phyloP scores from a whole-genome alignment of 2,113 vertebrate genomes.

The Barbus barbus region DNA sequence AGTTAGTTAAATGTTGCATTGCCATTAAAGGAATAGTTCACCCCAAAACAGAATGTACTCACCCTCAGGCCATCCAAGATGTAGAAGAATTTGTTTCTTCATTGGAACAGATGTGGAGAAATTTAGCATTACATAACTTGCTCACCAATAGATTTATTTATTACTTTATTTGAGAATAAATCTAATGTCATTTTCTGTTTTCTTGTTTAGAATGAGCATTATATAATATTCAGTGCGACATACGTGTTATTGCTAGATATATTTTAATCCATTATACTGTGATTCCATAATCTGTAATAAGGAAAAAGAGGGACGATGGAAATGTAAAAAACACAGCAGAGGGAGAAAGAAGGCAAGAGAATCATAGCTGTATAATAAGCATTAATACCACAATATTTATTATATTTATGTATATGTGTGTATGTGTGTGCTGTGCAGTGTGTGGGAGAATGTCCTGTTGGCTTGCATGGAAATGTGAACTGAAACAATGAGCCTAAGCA shows the following conservation, averaged over 20 bases:
- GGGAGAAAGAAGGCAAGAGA: not conserved
- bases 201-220: not conserved
- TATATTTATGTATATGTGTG: not conserved
- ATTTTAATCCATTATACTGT: not conserved
- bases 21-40: not conserved
- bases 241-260: not conserved
- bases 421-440: not conserved
- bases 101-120: no score
- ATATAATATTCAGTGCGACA: constrained; percentile 25
- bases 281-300: constrained; percentile 5
- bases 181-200: no score
- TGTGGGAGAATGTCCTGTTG: constrained; percentile 5
- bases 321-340: not conserved
- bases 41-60: no score
- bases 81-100: no score
- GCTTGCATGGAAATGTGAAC: constrained; percentile 19
- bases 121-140: no score
- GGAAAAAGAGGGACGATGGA: no score
- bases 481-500: constrained; percentile 13
- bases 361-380: not conserved
- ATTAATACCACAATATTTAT: not conserved
- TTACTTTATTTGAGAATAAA: not conserved
- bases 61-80: no score
- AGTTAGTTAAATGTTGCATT: not conserved
- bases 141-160: not conserved